A percentile compares a stretch with the other conserved stretches of the same genome.
These are phyloP conservation scores for Lepidocyrtinus sp. DNA, from an alignment of 2,888 invertebrate species.

Conservation along the genomic window DNA sequence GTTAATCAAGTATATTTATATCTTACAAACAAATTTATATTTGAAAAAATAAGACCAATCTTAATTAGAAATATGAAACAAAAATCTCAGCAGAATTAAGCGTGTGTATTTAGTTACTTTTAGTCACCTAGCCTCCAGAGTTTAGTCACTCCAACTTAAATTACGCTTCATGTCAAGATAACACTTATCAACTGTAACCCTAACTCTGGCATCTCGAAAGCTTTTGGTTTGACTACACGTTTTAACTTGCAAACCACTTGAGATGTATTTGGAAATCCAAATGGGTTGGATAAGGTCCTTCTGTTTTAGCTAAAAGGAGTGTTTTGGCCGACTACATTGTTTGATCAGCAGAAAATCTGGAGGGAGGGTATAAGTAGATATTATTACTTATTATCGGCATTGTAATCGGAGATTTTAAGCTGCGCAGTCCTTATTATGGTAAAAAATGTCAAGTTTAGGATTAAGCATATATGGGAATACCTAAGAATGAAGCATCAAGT, in stretches of 20 bases:
- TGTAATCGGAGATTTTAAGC: slow-evolving; percentile 8
- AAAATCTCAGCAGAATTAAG: too few species aligned
- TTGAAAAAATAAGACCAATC: too few species aligned
- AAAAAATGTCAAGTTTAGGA: not conserved
- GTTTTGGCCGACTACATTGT: too few species aligned
- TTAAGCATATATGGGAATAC: not conserved
- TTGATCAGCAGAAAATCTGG: not conserved
- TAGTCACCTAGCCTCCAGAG: not conserved
- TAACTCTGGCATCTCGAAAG: not conserved
- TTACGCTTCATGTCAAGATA: slow-evolving; percentile 48
- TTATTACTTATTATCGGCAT: slow-evolving; percentile 8
- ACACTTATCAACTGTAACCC: slow-evolving; percentile 33
- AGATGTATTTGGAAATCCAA: not conserved
- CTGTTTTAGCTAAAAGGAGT: not conserved
- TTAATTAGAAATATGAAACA: too few species aligned
- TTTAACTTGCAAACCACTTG: not conserved
- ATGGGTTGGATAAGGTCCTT: not conserved
- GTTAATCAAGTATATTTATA: too few species aligned
- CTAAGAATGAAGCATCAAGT: not conserved
- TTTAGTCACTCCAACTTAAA: slow-evolving; percentile 25
- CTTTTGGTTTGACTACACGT: not conserved
- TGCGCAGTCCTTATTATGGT: not conserved
- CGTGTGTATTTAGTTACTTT: slow-evolving; percentile 1
- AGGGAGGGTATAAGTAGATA: not conserved
- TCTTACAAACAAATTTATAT: too few species aligned